Percentiles rank a stretch among this genome's conserved stretches.
Evolutionary conservation across 2,888 invertebrate species (phyloP).

Genomic region (Neoaliturus tenellus): DNA sequence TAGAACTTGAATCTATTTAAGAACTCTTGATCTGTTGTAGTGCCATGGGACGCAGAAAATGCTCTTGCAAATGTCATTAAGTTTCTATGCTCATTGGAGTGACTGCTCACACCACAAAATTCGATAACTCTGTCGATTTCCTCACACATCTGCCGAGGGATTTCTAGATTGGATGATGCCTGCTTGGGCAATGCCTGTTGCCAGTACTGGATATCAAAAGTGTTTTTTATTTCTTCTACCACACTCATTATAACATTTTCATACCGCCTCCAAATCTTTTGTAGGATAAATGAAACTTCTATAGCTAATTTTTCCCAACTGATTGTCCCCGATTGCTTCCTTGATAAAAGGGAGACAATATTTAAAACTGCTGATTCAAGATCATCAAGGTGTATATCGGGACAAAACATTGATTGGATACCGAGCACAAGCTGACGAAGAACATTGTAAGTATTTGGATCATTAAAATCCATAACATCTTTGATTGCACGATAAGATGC

Average conservation of each 20-base stretch:
- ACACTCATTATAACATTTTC: slow-evolving; percentile 48
- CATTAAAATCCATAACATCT: slow-evolving; percentile 52
- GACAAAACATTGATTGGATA: slow-evolving; percentile 16
- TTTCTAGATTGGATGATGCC: slow-evolving; percentile 45
- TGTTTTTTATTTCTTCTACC: slow-evolving; percentile 39
- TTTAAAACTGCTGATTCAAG: slow-evolving; percentile 15
- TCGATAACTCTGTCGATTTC: slow-evolving; percentile 40
- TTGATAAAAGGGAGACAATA: background rate
- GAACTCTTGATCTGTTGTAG: slow-evolving; percentile 39
- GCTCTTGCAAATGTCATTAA: slow-evolving; percentile 38
- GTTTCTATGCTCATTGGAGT: slow-evolving; percentile 33
- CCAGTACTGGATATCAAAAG: slow-evolving; percentile 39
- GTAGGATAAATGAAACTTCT: slow-evolving; percentile 30
- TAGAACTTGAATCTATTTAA: slow-evolving; percentile 51
- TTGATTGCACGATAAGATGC: slow-evolving; percentile 33
- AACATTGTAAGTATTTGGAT: slow-evolving; percentile 42
- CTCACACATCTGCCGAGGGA: slow-evolving; percentile 48
- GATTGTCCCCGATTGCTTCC: background rate
- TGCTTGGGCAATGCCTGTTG: slow-evolving; percentile 6
- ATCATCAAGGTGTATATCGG: slow-evolving; percentile 51
- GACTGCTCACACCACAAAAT: slow-evolving; percentile 25
- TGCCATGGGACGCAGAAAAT: slow-evolving; percentile 40
- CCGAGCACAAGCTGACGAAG: slow-evolving; percentile 50
- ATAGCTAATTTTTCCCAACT: slow-evolving; percentile 41
- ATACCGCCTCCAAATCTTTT: slow-evolving; percentile 52